Evolutionary conservation across 2,113 vertebrate genomes (phyloP).

Genomic region (Piprites chloris): DNA sequence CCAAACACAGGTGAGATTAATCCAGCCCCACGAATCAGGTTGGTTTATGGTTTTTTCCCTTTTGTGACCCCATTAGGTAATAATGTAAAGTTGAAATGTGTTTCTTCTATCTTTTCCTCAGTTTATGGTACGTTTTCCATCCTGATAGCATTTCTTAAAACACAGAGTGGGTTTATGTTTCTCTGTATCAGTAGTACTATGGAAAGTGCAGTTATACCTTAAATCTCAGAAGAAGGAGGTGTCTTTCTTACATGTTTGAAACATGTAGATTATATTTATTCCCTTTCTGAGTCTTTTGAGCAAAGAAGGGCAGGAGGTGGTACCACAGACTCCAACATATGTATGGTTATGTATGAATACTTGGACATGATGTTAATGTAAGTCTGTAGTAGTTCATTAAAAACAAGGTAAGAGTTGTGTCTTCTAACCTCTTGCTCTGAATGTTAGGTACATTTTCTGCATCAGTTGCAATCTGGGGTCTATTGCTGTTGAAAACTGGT

Average conservation of each 20-base stretch:
- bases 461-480: neutral
- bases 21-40: neutral
- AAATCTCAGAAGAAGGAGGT: neutral
- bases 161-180: neutral
- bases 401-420: neutral
- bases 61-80: neutral
- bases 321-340: neutral
- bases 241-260: neutral
- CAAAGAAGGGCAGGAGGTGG: neutral
- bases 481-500: neutral
- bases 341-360: neutral
- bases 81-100: neutral
- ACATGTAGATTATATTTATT: neutral
- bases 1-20: neutral
- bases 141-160: neutral
- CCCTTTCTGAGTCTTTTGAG: neutral
- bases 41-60: neutral
- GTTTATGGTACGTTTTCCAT: neutral
- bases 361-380: neutral
- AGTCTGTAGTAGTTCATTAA: neutral
- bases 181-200: neutral
- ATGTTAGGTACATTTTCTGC: neutral
- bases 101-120: neutral
- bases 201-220: neutral
- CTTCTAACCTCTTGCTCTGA: neutral